Evolutionary conservation across 1,140 invertebrate species (phyloP).

Genomic region (Lysiphlebus fabarum): DNA sequence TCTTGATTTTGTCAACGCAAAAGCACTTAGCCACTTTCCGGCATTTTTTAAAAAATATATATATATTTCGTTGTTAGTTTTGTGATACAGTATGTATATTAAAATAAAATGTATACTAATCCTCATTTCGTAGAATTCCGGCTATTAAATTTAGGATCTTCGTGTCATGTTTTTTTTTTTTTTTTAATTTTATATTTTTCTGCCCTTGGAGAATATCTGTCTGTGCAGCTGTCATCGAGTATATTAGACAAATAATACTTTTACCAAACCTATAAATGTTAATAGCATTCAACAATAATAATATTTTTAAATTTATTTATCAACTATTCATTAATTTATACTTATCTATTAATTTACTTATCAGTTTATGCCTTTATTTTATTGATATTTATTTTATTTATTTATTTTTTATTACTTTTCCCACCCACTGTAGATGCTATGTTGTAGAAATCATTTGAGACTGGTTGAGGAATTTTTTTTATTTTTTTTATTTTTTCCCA

Average conservation of each 20-base stretch:
- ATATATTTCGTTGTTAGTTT: too few species aligned
- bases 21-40: slow-evolving; percentile 1
- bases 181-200: slow-evolving; percentile 11
- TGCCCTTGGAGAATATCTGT: slow-evolving; percentile 8
- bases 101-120: slow-evolving; percentile 25
- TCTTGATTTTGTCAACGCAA: neutral
- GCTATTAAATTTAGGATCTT: slow-evolving; percentile 2
- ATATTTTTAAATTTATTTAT: too few species aligned
- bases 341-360: too few species aligned
- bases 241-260: slow-evolving; percentile 4
- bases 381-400: too few species aligned
- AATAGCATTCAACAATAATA: neutral
- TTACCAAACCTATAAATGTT: neutral
- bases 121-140: slow-evolving; percentile 26
- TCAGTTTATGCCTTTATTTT: too few species aligned
- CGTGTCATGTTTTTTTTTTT: neutral
- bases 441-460: too few species aligned
- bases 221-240: slow-evolving; percentile 30
- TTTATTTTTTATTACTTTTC: too few species aligned
- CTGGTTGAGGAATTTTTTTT: neutral
- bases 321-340: too few species aligned
- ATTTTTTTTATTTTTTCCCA: slow-evolving; percentile 13
- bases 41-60: too few species aligned
- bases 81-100: slow-evolving; percentile 5
- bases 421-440: too few species aligned